These are phyloP conservation scores for Lethenteron camtschaticum DNA, from an alignment of 2,113 vertebrate genomes.

Conservation along the genomic window DNA sequence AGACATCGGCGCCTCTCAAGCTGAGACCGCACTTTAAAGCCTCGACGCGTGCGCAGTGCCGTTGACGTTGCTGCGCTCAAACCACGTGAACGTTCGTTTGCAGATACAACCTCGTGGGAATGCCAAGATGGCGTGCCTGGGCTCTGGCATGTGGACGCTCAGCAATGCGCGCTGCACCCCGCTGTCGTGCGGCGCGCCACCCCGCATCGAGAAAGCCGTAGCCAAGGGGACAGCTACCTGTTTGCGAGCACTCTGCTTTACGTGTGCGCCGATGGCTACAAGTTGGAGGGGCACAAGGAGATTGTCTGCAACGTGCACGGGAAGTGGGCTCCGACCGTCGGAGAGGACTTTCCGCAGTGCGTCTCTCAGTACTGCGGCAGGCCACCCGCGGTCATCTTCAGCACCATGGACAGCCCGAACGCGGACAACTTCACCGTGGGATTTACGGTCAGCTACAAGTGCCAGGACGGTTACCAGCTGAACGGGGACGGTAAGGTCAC, in stretches of 20 bases:
- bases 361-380: slow-evolving; percentile 78
- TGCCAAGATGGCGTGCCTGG: slow-evolving; percentile 29
- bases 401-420: slow-evolving; percentile 58
- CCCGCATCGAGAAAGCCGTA: slow-evolving; percentile 55
- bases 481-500: slow-evolving; percentile 57
- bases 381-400: slow-evolving; percentile 40
- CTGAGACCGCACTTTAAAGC: too few species aligned
- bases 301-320: slow-evolving; percentile 66
- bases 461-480: slow-evolving; percentile 69
- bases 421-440: slow-evolving; percentile 61
- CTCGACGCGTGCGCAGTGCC: too few species aligned
- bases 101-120: too few species aligned
- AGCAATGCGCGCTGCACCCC: slow-evolving; percentile 58
- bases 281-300: slow-evolving; percentile 51
- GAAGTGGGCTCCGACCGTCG: slow-evolving; percentile 53
- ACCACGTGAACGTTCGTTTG: too few species aligned
- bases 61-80: too few species aligned
- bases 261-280: slow-evolving; percentile 75
- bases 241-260: slow-evolving; percentile 72
- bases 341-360: slow-evolving; percentile 39
- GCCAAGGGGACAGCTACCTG: slow-evolving; percentile 57
- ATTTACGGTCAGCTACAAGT: slow-evolving; percentile 65
- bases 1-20: too few species aligned
- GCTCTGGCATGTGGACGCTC: slow-evolving; percentile 47
- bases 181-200: slow-evolving; percentile 71